Evolutionary conservation across 2,113 vertebrate genomes (phyloP).

Genomic region (Gambusia holbrooki): DNA sequence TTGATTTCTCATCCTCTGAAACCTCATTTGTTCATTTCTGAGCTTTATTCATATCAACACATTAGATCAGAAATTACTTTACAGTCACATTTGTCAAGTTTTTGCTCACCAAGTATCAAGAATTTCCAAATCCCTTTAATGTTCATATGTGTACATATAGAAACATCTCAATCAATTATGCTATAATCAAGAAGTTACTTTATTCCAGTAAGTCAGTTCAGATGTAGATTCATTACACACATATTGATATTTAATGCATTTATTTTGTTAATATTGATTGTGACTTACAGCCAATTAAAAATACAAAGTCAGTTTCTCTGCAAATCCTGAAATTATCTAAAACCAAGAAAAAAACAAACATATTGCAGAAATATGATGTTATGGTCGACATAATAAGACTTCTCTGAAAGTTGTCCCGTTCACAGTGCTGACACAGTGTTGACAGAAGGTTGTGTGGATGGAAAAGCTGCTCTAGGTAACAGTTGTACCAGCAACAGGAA

Average conservation of each 20-base stretch:
- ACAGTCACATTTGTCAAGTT: no score
- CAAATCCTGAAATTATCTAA: not conserved
- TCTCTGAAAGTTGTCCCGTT: no score
- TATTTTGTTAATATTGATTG: no score
- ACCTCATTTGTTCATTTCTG: not conserved
- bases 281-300: no score
- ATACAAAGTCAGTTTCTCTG: not conserved
- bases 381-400: no score
- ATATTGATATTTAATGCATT: not conserved
- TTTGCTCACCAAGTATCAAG: not conserved
- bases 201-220: not conserved
- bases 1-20: conserved; percentile 24
- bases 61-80: not conserved
- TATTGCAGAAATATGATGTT: no score
- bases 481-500: not conserved
- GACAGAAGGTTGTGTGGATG: not conserved
- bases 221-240: not conserved
- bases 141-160: not conserved
- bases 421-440: not conserved
- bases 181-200: not conserved
- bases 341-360: not conserved
- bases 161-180: not conserved
- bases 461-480: not conserved
- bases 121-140: not conserved
- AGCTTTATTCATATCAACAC: not conserved